These are phyloP conservation scores for Drosophila bocki DNA, from an alignment of 1,140 invertebrate genomes.

Conservation along the genomic window DNA sequence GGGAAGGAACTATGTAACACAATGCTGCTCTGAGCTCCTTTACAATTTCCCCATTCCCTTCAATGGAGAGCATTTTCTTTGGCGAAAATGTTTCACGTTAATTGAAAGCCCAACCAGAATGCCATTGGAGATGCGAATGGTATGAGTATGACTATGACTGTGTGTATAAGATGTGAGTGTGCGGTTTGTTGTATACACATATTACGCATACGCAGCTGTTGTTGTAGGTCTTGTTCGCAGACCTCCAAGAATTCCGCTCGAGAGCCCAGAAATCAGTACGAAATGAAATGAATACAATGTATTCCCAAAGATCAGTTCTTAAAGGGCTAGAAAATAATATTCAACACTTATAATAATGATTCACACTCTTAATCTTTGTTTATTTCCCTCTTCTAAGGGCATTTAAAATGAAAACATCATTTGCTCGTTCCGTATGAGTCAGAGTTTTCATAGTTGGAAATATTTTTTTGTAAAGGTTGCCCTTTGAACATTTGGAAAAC, in stretches of 20 bases:
- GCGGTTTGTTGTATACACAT: constrained; percentile 5
- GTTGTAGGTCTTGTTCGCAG: constrained; percentile 65
- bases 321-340: neutral
- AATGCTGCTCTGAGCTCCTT: constrained; percentile 23
- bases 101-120: constrained; percentile 67
- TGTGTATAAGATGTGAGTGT: constrained; percentile 5
- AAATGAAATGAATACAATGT: constrained; percentile 1
- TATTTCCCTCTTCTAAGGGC: neutral
- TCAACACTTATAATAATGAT: neutral
- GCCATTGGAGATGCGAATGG: constrained; percentile 34
- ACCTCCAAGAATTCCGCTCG: constrained; percentile 6
- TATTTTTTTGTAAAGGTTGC: neutral
- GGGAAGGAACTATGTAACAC: constrained; percentile 40
- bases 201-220: constrained; percentile 70
- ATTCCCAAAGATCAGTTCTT: neutral
- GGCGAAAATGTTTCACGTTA: constrained; percentile 74
- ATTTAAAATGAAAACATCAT: neutral
- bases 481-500: neutral
- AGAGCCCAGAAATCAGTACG: constrained; percentile 2
- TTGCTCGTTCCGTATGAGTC: neutral
- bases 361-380: neutral
- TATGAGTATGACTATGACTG: neutral
- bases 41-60: constrained; percentile 4
- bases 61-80: constrained; percentile 49
- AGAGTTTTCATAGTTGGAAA: neutral